phyloP scores from a whole-genome alignment of 2,797 vertebrate genomes.

The Enteromius treurensis region DNA sequence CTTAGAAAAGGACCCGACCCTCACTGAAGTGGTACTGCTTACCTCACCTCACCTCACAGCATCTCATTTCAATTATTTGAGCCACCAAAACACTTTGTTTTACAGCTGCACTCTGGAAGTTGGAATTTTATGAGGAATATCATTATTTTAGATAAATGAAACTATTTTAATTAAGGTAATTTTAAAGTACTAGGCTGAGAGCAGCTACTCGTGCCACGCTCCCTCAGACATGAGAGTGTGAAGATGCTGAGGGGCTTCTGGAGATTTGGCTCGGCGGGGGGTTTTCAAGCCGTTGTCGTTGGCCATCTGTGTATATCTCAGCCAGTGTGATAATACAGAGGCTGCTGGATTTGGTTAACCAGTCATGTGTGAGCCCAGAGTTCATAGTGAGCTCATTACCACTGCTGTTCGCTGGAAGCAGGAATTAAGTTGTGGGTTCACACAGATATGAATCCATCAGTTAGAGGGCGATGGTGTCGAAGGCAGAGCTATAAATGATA shows the following conservation, averaged over 20 bases:
- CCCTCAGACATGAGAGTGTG: background rate
- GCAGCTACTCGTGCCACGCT: background rate
- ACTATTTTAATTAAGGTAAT: no score
- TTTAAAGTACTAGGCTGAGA: background rate
- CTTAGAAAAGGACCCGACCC: slow-evolving; percentile 94
- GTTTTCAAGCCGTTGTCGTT: background rate
- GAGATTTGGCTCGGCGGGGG: background rate
- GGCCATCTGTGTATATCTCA: slow-evolving; percentile 11
- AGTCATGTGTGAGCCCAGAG: slow-evolving; percentile 3
- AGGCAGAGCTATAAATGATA: slow-evolving; percentile 11
- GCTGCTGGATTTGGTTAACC: background rate
- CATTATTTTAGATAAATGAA: background rate
- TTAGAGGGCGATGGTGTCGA: background rate
- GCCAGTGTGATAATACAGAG: background rate
- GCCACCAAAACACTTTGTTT: background rate
- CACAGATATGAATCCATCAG: background rate
- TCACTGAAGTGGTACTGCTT: slow-evolving; percentile 90
- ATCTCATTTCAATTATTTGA: background rate
- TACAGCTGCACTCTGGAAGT: background rate
- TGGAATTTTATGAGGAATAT: background rate
- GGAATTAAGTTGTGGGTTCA: background rate
- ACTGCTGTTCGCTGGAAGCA: background rate
- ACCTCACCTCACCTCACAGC: slow-evolving; percentile 1
- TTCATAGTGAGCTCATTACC: background rate
- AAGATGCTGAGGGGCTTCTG: background rate